A percentile compares a stretch with the other conserved stretches of the same genome.
These are phyloP conservation scores for Paguma larvata DNA, from an alignment of 2,797 vertebrate genomes.

Conservation along the genomic window DNA sequence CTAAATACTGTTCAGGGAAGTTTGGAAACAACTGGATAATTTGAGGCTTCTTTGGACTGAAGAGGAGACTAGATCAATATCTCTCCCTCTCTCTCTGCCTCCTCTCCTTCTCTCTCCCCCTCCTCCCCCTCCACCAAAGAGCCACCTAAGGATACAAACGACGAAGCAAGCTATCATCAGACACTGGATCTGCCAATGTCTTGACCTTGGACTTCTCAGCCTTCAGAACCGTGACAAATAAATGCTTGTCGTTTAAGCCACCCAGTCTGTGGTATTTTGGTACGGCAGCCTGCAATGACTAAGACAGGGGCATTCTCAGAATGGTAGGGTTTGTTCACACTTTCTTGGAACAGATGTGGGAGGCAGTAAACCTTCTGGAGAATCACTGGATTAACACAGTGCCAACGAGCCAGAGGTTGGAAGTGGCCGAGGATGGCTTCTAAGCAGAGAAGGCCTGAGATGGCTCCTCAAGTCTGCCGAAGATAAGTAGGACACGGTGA, in stretches of 20 bases:
- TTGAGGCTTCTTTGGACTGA: neutral
- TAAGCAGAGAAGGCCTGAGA: neutral
- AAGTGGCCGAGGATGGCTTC: neutral
- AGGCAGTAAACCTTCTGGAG: neutral
- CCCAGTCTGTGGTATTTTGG: neutral
- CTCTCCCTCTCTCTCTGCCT: neutral
- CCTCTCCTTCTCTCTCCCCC: neutral
- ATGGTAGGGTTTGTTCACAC: neutral
- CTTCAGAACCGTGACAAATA: neutral
- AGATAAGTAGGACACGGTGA: neutral
- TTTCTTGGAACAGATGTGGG: neutral
- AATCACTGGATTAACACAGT: neutral
- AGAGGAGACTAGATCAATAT: neutral
- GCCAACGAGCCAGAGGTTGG: neutral
- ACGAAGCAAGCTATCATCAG: neutral
- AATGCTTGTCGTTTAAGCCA: neutral
- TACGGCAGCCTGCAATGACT: neutral
- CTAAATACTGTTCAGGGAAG: neutral
- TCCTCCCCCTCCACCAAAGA: too few relatives aligned
- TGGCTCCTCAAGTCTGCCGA: neutral
- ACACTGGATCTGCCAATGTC: rapidly evolving
- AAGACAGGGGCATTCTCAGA: neutral
- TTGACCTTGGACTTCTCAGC: neutral
- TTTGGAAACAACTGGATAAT: neutral
- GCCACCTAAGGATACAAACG: neutral